Percentiles rank a stretch among this genome's conserved stretches.
These are phyloP conservation scores for Ceyx melanurus DNA, from an alignment of 2,113 vertebrate species.

Conservation along the genomic window DNA sequence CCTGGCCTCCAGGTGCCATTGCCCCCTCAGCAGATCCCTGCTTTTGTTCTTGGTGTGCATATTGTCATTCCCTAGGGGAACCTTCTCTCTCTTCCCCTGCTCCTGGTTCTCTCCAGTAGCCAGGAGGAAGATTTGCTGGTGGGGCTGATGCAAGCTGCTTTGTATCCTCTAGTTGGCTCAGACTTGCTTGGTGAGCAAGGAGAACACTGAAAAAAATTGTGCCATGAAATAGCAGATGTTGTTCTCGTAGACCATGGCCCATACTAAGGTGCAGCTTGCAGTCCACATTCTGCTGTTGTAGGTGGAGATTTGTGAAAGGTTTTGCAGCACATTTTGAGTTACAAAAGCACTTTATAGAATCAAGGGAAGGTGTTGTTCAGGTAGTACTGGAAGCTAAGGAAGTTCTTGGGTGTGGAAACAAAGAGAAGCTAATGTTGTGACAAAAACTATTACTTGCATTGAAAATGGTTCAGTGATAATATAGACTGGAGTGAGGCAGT, in stretches of 20 bases:
- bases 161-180: background rate
- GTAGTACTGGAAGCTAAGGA: background rate
- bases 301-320: background rate
- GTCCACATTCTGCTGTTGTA: rapidly evolving
- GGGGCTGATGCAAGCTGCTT: background rate
- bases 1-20: background rate
- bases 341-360: background rate
- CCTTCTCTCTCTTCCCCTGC: background rate
- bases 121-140: background rate
- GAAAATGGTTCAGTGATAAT: background rate
- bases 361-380: background rate
- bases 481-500: background rate
- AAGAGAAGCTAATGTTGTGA: background rate
- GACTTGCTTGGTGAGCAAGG: background rate
- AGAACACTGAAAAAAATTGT: background rate
- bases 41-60: background rate
- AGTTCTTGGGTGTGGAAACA: background rate
- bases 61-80: background rate
- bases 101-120: background rate
- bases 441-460: background rate
- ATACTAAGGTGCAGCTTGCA: background rate
- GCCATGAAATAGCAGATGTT: background rate
- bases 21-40: background rate
- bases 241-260: background rate
- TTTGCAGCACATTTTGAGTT: background rate